These are phyloP conservation scores for Orchesella flavescens DNA, from an alignment of 2,888 invertebrate genomes.

Conservation along the genomic window DNA sequence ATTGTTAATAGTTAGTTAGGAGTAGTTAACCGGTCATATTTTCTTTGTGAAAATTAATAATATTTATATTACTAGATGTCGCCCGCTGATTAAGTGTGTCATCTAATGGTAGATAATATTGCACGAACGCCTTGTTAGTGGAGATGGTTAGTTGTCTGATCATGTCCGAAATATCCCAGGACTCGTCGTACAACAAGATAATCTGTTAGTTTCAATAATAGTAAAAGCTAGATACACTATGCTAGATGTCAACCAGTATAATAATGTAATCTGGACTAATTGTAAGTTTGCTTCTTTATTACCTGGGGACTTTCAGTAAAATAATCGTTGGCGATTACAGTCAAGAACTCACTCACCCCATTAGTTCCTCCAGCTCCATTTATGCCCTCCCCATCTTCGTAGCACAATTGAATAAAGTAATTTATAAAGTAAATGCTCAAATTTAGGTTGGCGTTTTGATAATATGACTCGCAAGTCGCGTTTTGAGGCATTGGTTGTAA, in stretches of 20 bases:
- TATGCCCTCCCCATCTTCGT: constrained; percentile 27
- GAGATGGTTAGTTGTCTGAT: constrained; percentile 61
- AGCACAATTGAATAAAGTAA: constrained; percentile 51
- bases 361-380: constrained; percentile 37
- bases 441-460: constrained; percentile 30
- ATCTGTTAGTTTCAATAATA: constrained; percentile 51
- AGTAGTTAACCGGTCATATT: too few species aligned
- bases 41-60: too few species aligned
- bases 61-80: neutral
- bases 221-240: neutral
- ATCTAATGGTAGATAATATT: constrained; percentile 70
- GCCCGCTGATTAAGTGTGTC: neutral
- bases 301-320: constrained; percentile 64
- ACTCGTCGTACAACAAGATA: constrained; percentile 70
- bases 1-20: too few species aligned
- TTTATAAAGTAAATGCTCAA: constrained; percentile 62
- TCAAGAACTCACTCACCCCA: constrained; percentile 68
- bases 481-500: constrained; percentile 28
- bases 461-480: constrained; percentile 59
- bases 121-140: constrained; percentile 67
- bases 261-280: too few species aligned
- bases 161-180: constrained; percentile 70
- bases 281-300: too few species aligned
- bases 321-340: constrained; percentile 66
- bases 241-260: too few species aligned